Evolutionary conservation across 2,888 invertebrate species (phyloP), one percentile per base, ranked within the genome.

Genomic region (Antheraea assamensis): DNA sequence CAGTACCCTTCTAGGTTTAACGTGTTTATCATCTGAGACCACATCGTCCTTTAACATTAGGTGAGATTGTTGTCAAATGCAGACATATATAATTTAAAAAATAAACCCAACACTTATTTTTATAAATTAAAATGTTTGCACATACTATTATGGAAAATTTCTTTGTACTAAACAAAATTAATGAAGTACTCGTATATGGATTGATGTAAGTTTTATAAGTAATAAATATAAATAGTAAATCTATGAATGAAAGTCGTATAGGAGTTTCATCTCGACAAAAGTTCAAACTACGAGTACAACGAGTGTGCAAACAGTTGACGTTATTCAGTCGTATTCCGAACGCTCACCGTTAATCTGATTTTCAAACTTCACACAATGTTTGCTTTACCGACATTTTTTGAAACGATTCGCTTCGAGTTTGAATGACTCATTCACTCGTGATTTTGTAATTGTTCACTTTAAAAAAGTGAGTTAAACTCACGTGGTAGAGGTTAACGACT

Each of bases 261-360:
- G 68, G n/a, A 21, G 35, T 68, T 35, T 35, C 21, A 15, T 35
- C 68, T 35, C n/a, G 21, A 68, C 68, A n/a, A 35, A n/a, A 68
- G 35, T 68, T 35, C 68, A 10, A 68, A 61, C n/a, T 52, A n/a
- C 19, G 42, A 42, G 31, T 66, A 31, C 30, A 30, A 68, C 66
- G 35, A 68, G 68, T 68, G 3, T 68, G 35, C 35, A 68, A 68
- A 68, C 68, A 68, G 21, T 68, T 35, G 68, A 68, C 68, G n/a
- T 35, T 68, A 68, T 68, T 68, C 35, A 15, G 27, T 64, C 61
- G 30, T 64, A 15, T 64, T 47, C 19, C 30, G 15, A 55, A 55
- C 35, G 68, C 72, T 72, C 31, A 72, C 72, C 72, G 72, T 72
- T 72, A 72, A 72, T 72, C 72, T 68, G 31, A 68, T 72, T 72